Evolutionary conservation across 2,797 vertebrate genomes (phyloP), one percentile per base, ranked within the genome.

Genomic region (Alectoris magna): DNA sequence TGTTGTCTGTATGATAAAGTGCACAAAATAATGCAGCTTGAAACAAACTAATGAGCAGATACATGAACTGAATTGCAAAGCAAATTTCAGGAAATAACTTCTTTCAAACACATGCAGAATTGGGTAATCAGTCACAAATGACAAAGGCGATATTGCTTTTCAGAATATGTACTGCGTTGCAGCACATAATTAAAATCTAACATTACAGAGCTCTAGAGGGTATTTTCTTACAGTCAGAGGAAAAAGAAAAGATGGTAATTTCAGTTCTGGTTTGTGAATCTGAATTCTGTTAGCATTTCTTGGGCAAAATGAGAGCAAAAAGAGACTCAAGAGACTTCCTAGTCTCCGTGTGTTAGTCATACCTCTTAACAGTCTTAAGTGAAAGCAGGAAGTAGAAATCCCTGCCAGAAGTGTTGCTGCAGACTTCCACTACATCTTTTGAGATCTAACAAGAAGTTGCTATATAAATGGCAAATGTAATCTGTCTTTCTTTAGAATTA

Each of bases 111-210:
- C 44, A 64, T 22, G 62, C 46, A 66, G 88, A 95, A 94, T 76
- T 87, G 86, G 58, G 66, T 94, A 91, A 95, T 97, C 80, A 83
- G 86, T 97, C 87, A 93, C 76, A 90, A 89, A 95, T 68, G 84
- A 88, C 95, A 96, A 88, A 90, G 72, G 59, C 23, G 29, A 69
- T 95, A 93, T 73, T 96, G 58, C 80, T 96, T 96, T 96, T 75
- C 76, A 34, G 76, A 77, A 49, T 89, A 82, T 36, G 64, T 83
- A 74, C 87, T 85, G 83, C 80, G 91, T 48, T 93, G 90, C 79
- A 78, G 77, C 49, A 90, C 87, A 51, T 93, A 93, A 95, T 96
- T 96, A 96, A 95, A 84, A 96, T 49, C 58, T 66, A 76, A 72
- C 44, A 53, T 79, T 66, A 81, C 21, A 69, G 43, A 92, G 27